These are phyloP conservation scores for Calonectris borealis DNA, from an alignment of 2,113 vertebrate genomes.

Conservation along the genomic window DNA sequence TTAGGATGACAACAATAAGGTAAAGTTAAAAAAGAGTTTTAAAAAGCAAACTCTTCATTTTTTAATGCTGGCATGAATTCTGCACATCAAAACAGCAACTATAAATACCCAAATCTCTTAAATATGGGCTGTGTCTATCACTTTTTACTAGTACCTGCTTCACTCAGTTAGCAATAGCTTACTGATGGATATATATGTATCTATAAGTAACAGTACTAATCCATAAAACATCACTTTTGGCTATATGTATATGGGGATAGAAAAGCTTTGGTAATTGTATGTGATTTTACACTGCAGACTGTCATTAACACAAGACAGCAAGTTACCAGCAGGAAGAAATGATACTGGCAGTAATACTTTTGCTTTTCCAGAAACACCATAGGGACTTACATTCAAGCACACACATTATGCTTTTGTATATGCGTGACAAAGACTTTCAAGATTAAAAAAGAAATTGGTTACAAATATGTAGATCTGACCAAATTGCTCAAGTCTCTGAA, in stretches of 20 bases:
- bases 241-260: slow-evolving; percentile 44
- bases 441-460: slow-evolving; percentile 6
- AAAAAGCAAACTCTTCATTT: neutral
- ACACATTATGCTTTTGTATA: slow-evolving; percentile 6
- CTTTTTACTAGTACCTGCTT: slow-evolving; percentile 50
- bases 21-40: slow-evolving; percentile 25
- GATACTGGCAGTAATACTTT: slow-evolving; percentile 16
- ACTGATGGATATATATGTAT: neutral
- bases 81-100: slow-evolving; percentile 43
- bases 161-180: neutral
- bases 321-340: slow-evolving; percentile 50
- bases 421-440: slow-evolving; percentile 20
- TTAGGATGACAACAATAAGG: neutral
- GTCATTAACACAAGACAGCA: slow-evolving; percentile 54
- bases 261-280: slow-evolving; percentile 73
- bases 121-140: slow-evolving; percentile 1
- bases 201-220: slow-evolving; percentile 49
- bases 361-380: slow-evolving; percentile 39
- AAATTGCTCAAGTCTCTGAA: slow-evolving; percentile 44
- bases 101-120: slow-evolving; percentile 28
- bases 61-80: slow-evolving; percentile 36
- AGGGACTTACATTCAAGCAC: slow-evolving; percentile 49
- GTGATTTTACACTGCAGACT: slow-evolving; percentile 61
- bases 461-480: slow-evolving; percentile 13
- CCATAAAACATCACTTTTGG: slow-evolving; percentile 44